These are phyloP conservation scores for Drosophila ananassae DNA, from an alignment of 1,140 invertebrate species.

Conservation along the genomic window DNA sequence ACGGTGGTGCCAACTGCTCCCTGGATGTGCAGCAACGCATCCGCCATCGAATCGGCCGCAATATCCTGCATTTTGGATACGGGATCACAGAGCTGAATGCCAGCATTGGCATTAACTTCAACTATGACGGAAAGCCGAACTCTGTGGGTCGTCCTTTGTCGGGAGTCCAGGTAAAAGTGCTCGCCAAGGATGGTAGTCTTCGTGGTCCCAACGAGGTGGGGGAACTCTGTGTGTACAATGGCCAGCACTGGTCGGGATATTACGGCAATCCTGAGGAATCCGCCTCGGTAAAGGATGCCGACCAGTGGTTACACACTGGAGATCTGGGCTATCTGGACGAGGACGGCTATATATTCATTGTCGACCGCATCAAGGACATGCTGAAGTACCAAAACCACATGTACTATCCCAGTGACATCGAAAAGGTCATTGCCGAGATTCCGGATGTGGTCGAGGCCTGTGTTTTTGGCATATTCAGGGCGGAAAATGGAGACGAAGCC, in stretches of 20 bases:
- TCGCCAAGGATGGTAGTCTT: constrained; percentile 13
- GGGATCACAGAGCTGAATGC: constrained; percentile 22
- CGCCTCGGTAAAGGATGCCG: constrained; percentile 84
- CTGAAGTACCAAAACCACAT: constrained; percentile 87
- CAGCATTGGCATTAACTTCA: constrained; percentile 10
- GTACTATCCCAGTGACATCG: constrained; percentile 57
- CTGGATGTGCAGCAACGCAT: constrained; percentile 10
- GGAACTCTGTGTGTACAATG: constrained; percentile 74
- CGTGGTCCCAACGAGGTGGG: constrained; percentile 65
- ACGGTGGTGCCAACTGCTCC: constrained; percentile 17
- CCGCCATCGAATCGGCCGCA: constrained; percentile 10
- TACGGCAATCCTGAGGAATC: constrained; percentile 85
- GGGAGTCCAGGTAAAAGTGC: constrained; percentile 25
- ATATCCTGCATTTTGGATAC: constrained; percentile 27
- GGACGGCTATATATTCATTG: constrained; percentile 87
- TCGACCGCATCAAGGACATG: constrained; percentile 90
- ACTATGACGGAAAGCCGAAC: constrained; percentile 28
- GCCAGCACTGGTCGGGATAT: constrained; percentile 75
- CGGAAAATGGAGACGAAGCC: constrained; percentile 38
- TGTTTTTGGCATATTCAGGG: constrained; percentile 50
- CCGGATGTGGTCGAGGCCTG: constrained; percentile 45
- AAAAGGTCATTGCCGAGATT: constrained; percentile 35
- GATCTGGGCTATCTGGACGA: constrained; percentile 89
- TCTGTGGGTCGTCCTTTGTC: constrained; percentile 18
- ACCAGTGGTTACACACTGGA: constrained; percentile 89